Conservation (phyloP, 2,888 invertebrate genomes). For the Ochlodes sylvanus region DNA sequence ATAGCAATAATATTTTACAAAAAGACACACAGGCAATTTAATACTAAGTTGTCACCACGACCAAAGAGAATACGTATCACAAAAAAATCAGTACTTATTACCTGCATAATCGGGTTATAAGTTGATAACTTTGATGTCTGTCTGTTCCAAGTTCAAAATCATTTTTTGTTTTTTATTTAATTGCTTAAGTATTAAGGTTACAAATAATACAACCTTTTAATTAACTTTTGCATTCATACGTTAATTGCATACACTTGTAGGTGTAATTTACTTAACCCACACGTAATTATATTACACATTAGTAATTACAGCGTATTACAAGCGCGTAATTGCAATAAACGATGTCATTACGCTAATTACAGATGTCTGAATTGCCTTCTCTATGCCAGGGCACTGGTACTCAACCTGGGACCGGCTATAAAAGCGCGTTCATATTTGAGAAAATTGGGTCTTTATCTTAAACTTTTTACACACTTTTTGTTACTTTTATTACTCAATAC, state of each 20-base stretch:
- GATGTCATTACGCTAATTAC: slow-evolving; percentile 28
- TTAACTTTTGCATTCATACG: neutral
- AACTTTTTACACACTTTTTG: slow-evolving; percentile 10
- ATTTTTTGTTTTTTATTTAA: too few relatives aligned
- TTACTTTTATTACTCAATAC: slow-evolving; percentile 4
- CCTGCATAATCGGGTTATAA: too few relatives aligned
- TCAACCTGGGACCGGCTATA: slow-evolving; percentile 10
- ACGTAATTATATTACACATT: slow-evolving; percentile 22
- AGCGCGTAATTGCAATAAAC: slow-evolving; percentile 29
- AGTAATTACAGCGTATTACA: slow-evolving; percentile 28
- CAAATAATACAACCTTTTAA: neutral
- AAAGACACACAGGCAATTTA: too few relatives aligned
- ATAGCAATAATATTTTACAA: too few relatives aligned
- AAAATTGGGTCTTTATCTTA: slow-evolving; percentile 6
- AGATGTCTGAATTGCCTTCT: slow-evolving; percentile 27
- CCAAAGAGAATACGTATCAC: too few relatives aligned
- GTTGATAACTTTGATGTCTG: too few relatives aligned
- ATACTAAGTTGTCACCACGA: too few relatives aligned
- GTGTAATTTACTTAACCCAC: slow-evolving; percentile 7
- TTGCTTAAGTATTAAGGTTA: too few relatives aligned
- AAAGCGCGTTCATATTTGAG: slow-evolving; percentile 12
- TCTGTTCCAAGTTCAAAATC: too few relatives aligned
- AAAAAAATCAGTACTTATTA: too few relatives aligned
- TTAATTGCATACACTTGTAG: slow-evolving; percentile 10
- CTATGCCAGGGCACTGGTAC: slow-evolving; percentile 2